Conservation (phyloP, 2,113 vertebrate genomes). For the Bubo blakistoni region DNA sequence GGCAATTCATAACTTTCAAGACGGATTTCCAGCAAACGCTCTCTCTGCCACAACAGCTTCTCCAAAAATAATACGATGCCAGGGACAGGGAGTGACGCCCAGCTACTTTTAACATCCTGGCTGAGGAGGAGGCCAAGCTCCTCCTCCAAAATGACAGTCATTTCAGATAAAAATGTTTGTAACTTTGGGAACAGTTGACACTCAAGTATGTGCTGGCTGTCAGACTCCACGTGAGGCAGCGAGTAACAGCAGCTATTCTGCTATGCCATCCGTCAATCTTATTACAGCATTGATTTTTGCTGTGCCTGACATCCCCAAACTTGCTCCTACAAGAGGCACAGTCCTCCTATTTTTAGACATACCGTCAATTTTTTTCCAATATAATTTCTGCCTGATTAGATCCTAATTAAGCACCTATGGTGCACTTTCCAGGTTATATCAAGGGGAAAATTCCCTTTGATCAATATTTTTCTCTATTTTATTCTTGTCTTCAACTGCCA, state of each 20-base stretch:
- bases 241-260: background rate
- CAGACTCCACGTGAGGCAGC: background rate
- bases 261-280: background rate
- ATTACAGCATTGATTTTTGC: background rate
- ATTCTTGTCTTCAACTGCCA: background rate
- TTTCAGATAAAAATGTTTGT: background rate
- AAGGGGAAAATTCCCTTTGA: background rate
- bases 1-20: background rate
- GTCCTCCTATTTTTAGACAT: background rate
- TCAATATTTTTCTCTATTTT: background rate
- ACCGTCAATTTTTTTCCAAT: background rate
- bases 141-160: background rate
- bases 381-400: conserved; percentile 10
- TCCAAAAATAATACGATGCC: background rate
- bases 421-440: background rate
- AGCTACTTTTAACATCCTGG: background rate
- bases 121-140: background rate
- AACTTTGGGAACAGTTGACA: background rate
- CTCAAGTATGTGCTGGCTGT: background rate
- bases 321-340: background rate
- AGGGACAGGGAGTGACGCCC: background rate
- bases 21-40: background rate
- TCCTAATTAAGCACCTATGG: background rate
- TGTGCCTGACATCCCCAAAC: background rate
- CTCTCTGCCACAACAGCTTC: background rate